Evolutionary conservation across 35 echinoderm and acorn worm genomes (phyloP).

Genomic region (Lytechinus pictus): DNA sequence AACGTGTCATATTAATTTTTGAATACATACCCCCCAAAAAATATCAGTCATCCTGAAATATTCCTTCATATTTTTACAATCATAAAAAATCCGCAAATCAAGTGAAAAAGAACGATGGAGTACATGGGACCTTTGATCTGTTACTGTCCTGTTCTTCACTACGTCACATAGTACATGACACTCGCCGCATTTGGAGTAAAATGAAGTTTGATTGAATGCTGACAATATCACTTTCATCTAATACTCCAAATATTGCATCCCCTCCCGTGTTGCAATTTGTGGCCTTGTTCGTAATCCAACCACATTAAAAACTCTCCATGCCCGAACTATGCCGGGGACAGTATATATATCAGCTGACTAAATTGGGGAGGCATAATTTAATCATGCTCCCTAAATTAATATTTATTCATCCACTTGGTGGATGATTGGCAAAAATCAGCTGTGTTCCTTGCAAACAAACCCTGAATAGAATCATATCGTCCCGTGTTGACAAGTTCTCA

Average conservation of each 20-base stretch:
- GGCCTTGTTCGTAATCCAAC: not conserved
- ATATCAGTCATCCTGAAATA: not conserved
- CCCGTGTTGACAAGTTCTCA: not conserved
- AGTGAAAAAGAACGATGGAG: too few relatives aligned
- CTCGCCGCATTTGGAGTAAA: not conserved
- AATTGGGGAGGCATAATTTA: not conserved
- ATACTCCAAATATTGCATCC: not conserved
- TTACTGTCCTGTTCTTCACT: too few relatives aligned
- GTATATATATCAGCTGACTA: not conserved
- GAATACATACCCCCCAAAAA: not conserved
- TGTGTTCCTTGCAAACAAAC: not conserved
- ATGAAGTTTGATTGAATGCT: not conserved
- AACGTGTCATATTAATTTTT: not conserved
- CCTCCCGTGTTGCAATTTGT: not conserved
- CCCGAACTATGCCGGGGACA: not conserved
- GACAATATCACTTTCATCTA: not conserved
- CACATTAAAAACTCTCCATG: not conserved
- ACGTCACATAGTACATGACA: too few relatives aligned
- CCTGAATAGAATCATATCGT: not conserved
- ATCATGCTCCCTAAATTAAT: not conserved
- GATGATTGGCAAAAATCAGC: slow-evolving; percentile 13
- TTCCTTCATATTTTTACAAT: not conserved
- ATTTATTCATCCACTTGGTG: not conserved
- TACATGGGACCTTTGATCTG: too few relatives aligned
- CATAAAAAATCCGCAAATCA: not conserved